A percentile compares a stretch with the other conserved stretches of the same genome.
phyloP scores from a whole-genome alignment of 1,140 invertebrate species.

The Drosophila miranda region DNA sequence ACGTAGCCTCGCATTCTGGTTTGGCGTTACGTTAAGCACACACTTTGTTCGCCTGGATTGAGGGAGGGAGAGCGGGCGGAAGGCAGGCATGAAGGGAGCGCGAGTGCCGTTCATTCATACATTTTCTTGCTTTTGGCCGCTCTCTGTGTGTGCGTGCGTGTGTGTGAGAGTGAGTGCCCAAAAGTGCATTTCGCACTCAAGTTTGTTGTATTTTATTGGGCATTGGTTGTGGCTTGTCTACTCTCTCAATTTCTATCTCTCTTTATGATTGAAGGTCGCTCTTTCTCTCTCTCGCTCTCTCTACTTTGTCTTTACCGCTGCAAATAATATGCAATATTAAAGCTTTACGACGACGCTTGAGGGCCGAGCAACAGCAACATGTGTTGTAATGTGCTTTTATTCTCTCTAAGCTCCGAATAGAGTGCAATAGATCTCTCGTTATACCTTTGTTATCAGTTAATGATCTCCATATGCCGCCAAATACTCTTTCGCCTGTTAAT shows the following conservation, averaged over 20 bases:
- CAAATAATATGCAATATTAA: background rate
- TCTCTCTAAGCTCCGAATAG: too few species aligned
- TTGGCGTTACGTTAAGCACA: constrained; percentile 47
- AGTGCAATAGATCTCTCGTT: too few species aligned
- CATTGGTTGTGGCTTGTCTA: constrained; percentile 12
- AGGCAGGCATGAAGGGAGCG: background rate
- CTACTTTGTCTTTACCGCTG: background rate
- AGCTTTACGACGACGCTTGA: background rate
- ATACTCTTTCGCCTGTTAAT: constrained; percentile 53
- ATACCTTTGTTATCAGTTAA: too few species aligned
- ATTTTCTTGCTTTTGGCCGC: constrained; percentile 53
- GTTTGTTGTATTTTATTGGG: constrained; percentile 40
- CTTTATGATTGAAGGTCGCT: constrained; percentile 75
- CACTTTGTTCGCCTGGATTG: constrained; percentile 21
- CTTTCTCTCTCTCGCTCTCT: background rate
- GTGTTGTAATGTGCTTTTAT: too few species aligned
- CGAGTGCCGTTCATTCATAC: constrained; percentile 60
- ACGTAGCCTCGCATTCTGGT: too few species aligned
- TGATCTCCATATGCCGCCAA: constrained; percentile 2
- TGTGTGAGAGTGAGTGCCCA: constrained; percentile 19
- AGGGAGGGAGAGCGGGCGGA: background rate
- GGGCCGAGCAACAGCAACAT: background rate
- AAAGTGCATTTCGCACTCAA: constrained; percentile 61
- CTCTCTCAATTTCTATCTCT: constrained; percentile 31
- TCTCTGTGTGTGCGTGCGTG: constrained; percentile 3